A percentile compares a stretch with the other conserved stretches of the same genome.
Conservation (phyloP, 2,113 vertebrate species). For the Crotalus horridus region DNA sequence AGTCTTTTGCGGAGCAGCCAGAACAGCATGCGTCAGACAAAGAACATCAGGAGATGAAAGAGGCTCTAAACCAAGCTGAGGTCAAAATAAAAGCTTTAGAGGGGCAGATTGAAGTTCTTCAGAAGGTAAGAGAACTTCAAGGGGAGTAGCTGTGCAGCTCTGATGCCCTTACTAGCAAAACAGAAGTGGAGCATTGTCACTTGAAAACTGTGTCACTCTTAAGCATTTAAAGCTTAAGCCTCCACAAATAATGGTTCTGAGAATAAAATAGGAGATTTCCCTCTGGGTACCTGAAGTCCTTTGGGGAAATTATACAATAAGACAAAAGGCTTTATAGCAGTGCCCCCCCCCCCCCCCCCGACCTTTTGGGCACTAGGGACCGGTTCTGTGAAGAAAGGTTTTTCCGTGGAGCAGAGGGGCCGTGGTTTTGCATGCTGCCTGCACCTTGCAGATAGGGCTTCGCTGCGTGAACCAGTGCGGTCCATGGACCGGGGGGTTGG, state of each 20-base stretch:
- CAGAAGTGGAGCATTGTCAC: not conserved
- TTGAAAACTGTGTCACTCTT: not conserved
- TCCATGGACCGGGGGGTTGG: too few relatives aligned
- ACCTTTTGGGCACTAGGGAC: too few relatives aligned
- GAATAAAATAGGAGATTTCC: not conserved
- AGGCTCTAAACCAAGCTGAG: conserved; percentile 82
- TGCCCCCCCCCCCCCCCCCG: too few relatives aligned
- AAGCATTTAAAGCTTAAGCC: not conserved
- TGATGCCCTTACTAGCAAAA: not conserved
- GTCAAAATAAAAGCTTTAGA: conserved; percentile 79
- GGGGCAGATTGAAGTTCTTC: conserved; percentile 82
- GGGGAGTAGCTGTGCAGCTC: not conserved
- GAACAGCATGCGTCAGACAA: conserved; percentile 82
- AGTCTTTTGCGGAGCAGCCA: conserved; percentile 78
- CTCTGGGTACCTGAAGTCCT: not conserved
- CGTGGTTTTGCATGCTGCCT: too few relatives aligned
- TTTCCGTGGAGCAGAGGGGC: too few relatives aligned
- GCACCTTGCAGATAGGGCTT: too few relatives aligned
- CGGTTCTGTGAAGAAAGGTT: too few relatives aligned
- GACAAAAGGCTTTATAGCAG: too few relatives aligned
- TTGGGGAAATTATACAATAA: not conserved
- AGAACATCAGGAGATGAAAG: conserved; percentile 85
- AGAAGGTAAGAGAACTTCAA: conserved; percentile 73
- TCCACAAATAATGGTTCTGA: not conserved
- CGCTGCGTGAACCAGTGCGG: too few relatives aligned